A percentile compares a stretch with the other conserved stretches of the same genome.
phyloP scores from a whole-genome alignment of 2,113 vertebrate species.

The Hipposideros armiger region DNA sequence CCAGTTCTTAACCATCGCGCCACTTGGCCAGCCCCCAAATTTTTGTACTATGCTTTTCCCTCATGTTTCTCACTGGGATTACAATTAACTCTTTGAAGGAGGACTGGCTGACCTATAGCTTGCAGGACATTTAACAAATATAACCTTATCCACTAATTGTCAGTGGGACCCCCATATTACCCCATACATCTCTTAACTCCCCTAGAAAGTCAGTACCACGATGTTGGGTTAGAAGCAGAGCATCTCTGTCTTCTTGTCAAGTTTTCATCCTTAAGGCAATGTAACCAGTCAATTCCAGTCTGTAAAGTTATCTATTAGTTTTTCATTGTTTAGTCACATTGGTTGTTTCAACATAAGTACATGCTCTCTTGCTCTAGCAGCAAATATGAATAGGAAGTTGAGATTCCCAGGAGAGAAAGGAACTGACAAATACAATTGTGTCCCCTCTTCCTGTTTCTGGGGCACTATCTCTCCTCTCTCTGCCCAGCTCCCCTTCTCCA shows the following conservation, averaged over 20 bases:
- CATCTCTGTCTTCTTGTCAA: not conserved
- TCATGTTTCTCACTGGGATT: not conserved
- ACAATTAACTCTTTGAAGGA: not conserved
- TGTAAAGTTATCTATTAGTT: too few species aligned
- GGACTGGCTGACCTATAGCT: not conserved
- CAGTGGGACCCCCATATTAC: not conserved
- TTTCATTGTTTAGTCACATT: not conserved
- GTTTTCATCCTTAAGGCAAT: not conserved
- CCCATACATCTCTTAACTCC: not conserved
- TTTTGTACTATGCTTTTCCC: not conserved
- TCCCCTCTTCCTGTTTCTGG: too few species aligned
- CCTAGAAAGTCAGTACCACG: not conserved
- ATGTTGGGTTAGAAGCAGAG: not conserved
- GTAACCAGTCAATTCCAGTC: not conserved
- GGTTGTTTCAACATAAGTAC: not conserved
- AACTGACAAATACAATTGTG: not conserved
- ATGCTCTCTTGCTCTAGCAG: accelerated
- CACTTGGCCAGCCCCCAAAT: too few species aligned
- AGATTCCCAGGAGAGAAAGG: not conserved
- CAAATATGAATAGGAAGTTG: not conserved
- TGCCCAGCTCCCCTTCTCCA: not conserved
- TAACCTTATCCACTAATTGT: not conserved
- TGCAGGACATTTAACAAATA: not conserved
- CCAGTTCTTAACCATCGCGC: too few species aligned
- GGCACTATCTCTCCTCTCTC: too few species aligned